These are phyloP conservation scores for Ornithorhynchus anatinus DNA, from an alignment of 2,113 vertebrate species.

Conservation along the genomic window DNA sequence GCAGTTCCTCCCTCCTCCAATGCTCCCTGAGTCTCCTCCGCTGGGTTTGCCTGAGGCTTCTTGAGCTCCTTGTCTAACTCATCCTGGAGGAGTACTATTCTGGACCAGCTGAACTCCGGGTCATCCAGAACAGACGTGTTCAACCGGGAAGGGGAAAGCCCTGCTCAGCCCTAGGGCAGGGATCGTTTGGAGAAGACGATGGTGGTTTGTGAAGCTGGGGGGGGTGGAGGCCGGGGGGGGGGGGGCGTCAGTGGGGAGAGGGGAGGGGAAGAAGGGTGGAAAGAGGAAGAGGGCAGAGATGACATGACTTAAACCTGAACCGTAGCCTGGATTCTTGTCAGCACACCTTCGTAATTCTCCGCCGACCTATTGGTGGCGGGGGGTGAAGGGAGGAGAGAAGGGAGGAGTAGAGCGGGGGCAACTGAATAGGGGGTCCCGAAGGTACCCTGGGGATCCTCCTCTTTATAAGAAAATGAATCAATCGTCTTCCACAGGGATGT, in stretches of 20 bases:
- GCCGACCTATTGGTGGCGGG: conserved; percentile 30
- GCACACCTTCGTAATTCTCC: conserved; percentile 32
- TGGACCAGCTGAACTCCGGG: not conserved
- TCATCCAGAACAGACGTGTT: not conserved
- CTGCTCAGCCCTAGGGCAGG: not conserved
- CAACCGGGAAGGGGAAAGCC: not conserved
- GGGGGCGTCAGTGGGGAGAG: not conserved
- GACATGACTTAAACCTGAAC: conserved; percentile 47
- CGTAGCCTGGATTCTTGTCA: not conserved
- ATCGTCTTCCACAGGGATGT: conserved; percentile 24
- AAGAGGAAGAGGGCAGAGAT: not conserved
- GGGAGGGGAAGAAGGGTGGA: not conserved
- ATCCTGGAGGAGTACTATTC: conserved; percentile 4
- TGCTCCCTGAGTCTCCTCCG: not conserved
- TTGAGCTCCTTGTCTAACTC: not conserved
- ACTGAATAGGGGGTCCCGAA: no score
- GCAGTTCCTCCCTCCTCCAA: no score
- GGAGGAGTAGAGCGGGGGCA: not conserved
- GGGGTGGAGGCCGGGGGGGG: not conserved
- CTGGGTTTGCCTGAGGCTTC: no score
- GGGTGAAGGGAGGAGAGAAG: not conserved
- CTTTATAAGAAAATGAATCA: conserved; percentile 58
- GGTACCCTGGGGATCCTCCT: conserved; percentile 52
- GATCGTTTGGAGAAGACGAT: not conserved
- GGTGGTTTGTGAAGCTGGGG: not conserved